Conservation (phyloP, 2,113 vertebrate species). For the Petaurus breviceps region DNA sequence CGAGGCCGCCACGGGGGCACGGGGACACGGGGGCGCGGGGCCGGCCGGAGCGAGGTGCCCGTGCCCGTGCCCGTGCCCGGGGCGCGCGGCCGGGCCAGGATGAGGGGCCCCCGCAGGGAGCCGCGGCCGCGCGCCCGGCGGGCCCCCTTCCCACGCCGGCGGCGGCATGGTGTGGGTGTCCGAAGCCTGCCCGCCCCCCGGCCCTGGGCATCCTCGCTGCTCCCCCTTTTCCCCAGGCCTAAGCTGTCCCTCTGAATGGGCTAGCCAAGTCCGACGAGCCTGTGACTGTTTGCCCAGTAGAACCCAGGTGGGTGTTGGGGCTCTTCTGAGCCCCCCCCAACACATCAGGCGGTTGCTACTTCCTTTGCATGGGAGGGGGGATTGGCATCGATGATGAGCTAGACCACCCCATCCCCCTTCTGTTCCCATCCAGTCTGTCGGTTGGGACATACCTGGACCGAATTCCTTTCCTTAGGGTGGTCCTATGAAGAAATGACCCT, state of each 20-base stretch:
- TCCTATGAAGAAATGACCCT: not conserved
- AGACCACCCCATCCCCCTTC: not conserved
- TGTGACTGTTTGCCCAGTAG: not conserved
- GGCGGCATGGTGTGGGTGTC: not conserved
- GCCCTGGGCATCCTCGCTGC: not conserved
- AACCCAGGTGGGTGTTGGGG: not conserved
- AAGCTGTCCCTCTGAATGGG: not conserved
- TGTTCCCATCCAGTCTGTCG: not conserved
- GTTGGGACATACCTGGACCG: not conserved
- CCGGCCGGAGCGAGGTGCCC: not conserved
- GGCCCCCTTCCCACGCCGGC: not conserved
- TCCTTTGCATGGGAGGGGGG: not conserved
- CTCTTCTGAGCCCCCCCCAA: not conserved
- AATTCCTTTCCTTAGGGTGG: not conserved
- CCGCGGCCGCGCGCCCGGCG: not conserved
- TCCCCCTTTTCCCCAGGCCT: not conserved
- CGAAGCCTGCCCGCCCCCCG: not conserved
- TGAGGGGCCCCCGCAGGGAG: not conserved
- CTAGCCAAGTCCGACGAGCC: not conserved
- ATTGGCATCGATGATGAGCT: not conserved
- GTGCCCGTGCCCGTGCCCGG: not conserved
- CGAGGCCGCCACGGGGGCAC: not conserved
- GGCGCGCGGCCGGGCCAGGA: not conserved
- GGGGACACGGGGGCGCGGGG: not conserved
- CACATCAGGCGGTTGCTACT: not conserved